Base-by-base conservation (phyloP, 1,140 invertebrate genomes). In the Dendrolimus punctatus region DNA sequence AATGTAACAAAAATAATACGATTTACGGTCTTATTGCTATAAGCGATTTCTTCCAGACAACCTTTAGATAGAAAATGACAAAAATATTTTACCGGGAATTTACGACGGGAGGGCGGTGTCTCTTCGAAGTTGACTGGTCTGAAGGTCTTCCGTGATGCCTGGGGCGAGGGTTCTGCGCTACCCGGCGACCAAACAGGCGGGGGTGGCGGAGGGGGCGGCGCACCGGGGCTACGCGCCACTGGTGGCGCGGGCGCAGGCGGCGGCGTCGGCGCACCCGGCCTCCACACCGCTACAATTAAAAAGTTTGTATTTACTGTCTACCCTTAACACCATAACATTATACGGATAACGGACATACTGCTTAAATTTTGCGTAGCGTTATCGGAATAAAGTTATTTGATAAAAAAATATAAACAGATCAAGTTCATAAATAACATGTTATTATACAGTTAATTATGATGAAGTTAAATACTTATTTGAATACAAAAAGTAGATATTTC, bases 141-240 rank as follows among this genome's bases (percentile, higher is more conserved):
- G 80, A 94, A 95, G 57, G 62, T 61, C 68, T 91, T 93, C 88
- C 87, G 91, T 90, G 66, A 90, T 76, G 58, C 68, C 66, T 93
- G 55, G 3, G 92, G 92, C 70, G 91, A 92, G 3, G 92, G 83
- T 46, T 88, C 89, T 8, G 87, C 91, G 76, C 90, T 92, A 63
- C 89, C 90, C 5, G 94, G 93, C 2, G 91, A 91, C 94, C 94
- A 95, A 53, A 95, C 88, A 5, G 93, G 88, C 40, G 90, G 90
- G 5, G 91, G 89, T 42, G 90, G 88, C 38, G 90, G 88, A 55
- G 89, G 88, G 60, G 89, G 90, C 7, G 82, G 83, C 39, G 76
- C 65, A 70, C 63, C 78, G 74, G 57, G 88, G 67, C 67, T 70
- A 58, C 62, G 62, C 56, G 49, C 63, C 52, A 70, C 65, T 61